Base-by-base conservation (phyloP, 2,113 vertebrate genomes). In the Rhegmatorhina hoffmannsi region DNA sequence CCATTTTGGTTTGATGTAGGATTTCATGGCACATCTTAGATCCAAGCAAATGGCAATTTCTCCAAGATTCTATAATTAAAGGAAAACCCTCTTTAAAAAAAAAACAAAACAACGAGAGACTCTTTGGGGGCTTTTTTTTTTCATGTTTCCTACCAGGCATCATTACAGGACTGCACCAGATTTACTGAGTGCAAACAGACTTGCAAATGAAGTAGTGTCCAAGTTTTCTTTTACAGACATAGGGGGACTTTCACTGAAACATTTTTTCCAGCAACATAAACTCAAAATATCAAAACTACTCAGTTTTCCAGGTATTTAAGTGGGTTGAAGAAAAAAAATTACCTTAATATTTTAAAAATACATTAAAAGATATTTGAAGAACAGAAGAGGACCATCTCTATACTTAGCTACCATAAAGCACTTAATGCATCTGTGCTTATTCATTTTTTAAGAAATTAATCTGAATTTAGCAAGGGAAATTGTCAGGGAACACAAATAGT, bases 51-150 rank as follows among this genome's bases (percentile, higher is more conserved):
- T 4, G 60, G 18, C 1, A 3, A 24, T 72, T 95, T 89, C 62
- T 89, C 26, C 28, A 75, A 34, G 24, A 75, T 78, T n/a, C 21
- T 17, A 6, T 78, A 75, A 84, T 63, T 47, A 46, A 67, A 33
- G 33, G n/a, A 56, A 78, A 89, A 87, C 8, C 13, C 28, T 62
- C 6, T 46, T 84, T 33, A 17, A 78, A 81, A 90, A 81, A 90
- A n/a, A 80, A 50, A 7, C 6, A 44, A 73, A 50, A 49, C 17
- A 60, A 43, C 0, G 0, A 60, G 49, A 76, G 17, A 79, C 13
- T 53, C 36, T 76, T 68, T 49, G 17, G 4, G 29, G 29, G 8
- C 14, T 72, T 87, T 72, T 89, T 89, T 17, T 84, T 91, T 89
- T 86, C 33, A 25, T 4, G 0, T 88, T 91, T 88, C 31, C 46